Evolutionary conservation across 2,113 vertebrate genomes (phyloP).

Genomic region (Diadophis punctatus): DNA sequence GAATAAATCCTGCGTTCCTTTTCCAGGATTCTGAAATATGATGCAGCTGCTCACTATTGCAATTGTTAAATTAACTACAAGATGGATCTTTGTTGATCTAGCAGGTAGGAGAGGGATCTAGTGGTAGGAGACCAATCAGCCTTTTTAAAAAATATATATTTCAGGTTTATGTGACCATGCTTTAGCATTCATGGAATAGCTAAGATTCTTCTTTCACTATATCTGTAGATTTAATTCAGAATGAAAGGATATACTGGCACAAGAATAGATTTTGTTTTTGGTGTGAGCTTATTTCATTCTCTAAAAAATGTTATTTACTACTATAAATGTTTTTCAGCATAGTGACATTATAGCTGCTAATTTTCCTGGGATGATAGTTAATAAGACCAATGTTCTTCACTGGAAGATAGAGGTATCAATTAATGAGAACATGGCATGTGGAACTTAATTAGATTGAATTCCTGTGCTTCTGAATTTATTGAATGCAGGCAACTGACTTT

Average conservation of each 20-base stretch:
- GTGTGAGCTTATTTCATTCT: constrained; percentile 10
- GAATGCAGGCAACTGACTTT: background rate
- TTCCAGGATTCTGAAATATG: constrained; percentile 47
- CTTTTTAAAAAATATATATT: background rate
- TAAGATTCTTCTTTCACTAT: background rate
- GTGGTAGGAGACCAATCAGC: background rate
- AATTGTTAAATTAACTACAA: constrained; percentile 2
- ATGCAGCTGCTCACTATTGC: background rate
- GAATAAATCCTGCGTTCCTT: constrained; percentile 50
- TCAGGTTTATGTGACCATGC: background rate
- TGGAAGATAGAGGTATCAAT: background rate
- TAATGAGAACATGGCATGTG: background rate
- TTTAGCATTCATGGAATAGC: background rate
- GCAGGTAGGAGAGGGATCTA: background rate
- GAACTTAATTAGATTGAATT: background rate
- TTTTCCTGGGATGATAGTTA: background rate
- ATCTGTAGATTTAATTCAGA: background rate
- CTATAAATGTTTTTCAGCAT: background rate
- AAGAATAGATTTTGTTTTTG: background rate
- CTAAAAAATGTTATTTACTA: background rate
- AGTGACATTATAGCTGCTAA: accelerated
- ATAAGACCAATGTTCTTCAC: background rate
- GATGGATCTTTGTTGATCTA: background rate
- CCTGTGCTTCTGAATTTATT: background rate
- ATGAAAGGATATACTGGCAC: background rate